These are phyloP conservation scores for Acrocephalus scirpaceus DNA, from an alignment of 2,797 vertebrate genomes.

Conservation along the genomic window DNA sequence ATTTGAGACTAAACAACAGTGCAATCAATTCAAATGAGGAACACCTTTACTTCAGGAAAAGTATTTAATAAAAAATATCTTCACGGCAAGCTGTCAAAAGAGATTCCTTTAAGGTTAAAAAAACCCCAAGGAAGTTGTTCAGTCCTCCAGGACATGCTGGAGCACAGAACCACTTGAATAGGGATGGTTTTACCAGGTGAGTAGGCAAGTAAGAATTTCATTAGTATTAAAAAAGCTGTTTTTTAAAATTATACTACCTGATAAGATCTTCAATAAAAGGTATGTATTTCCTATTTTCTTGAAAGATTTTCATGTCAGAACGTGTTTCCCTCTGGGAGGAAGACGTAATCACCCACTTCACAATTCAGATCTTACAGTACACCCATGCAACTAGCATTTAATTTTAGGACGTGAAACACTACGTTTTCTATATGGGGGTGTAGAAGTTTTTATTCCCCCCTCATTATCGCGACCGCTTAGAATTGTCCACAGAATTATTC, in stretches of 20 bases:
- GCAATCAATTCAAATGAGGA: not conserved
- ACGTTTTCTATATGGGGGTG: accelerated
- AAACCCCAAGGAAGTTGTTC: not conserved
- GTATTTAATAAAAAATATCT: not conserved
- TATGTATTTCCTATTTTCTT: not conserved
- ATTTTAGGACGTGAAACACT: not conserved
- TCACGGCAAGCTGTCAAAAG: not conserved
- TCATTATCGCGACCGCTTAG: not conserved
- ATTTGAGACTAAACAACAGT: not conserved
- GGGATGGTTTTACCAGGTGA: not conserved
- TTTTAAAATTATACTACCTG: not conserved
- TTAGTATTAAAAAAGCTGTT: not conserved
- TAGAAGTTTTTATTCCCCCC: not conserved
- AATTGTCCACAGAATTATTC: not conserved
- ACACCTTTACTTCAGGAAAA: not conserved
- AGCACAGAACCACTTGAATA: not conserved
- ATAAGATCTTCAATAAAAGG: not conserved
- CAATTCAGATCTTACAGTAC: not conserved
- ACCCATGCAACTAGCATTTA: not conserved
- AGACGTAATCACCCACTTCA: not conserved
- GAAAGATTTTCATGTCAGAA: not conserved
- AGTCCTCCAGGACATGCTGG: not conserved
- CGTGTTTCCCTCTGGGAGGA: not conserved
- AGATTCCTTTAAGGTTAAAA: not conserved
- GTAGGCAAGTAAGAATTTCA: not conserved